Evolutionary conservation across 2,797 vertebrate species (phyloP).

Genomic region (Peromyscus nudipes): DNA sequence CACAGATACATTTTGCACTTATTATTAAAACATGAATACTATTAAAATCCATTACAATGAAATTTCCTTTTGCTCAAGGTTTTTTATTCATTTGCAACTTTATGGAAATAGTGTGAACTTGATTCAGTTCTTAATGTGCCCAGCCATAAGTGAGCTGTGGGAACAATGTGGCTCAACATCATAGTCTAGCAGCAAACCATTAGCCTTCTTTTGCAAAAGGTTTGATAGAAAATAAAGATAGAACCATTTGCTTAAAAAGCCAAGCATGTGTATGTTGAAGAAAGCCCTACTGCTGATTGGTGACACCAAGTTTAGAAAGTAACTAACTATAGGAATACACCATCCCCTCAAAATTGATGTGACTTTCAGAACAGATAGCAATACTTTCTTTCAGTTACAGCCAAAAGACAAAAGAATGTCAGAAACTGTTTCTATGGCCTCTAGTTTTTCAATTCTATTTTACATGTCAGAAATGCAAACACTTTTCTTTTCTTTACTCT

Average conservation of each 20-base stretch:
- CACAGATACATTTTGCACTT: background rate
- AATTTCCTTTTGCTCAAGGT: background rate
- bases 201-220: background rate
- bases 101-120: background rate
- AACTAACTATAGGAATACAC: background rate
- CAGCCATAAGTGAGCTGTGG: background rate
- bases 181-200: background rate
- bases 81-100: conserved; percentile 21
- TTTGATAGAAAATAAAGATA: conserved; percentile 5
- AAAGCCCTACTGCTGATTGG: background rate
- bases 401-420: background rate
- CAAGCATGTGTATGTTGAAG: background rate
- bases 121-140: background rate
- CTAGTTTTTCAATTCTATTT: background rate
- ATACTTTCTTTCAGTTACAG: background rate
- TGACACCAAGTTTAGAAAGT: background rate
- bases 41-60: background rate
- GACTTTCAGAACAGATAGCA: background rate
- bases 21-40: background rate
- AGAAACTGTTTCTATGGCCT: background rate
- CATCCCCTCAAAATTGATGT: background rate
- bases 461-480: background rate
- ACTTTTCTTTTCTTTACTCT: background rate
- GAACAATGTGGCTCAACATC: background rate
- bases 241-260: background rate